Evolutionary conservation across 2,888 invertebrate genomes (phyloP).

Genomic region (Blastobasis lacticolella): DNA sequence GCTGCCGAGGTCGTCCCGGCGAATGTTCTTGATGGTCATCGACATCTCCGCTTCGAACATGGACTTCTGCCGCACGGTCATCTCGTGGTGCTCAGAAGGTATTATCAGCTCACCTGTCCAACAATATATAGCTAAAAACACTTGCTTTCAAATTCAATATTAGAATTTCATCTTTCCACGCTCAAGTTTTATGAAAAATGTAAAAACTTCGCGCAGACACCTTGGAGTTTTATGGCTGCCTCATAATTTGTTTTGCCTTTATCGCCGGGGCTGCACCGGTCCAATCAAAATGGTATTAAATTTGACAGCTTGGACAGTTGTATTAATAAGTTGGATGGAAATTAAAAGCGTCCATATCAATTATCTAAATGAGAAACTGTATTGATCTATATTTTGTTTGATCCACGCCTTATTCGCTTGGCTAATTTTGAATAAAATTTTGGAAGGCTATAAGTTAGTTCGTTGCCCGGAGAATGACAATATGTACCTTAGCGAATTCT

Average conservation of each 20-base stretch:
- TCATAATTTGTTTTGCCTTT: slow-evolving; percentile 64
- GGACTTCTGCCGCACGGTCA: slow-evolving; percentile 81
- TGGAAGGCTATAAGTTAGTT: neutral
- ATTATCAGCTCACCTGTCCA: slow-evolving; percentile 86
- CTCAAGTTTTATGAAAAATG: slow-evolving; percentile 71
- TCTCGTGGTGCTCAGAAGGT: slow-evolving; percentile 87
- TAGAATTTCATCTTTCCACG: slow-evolving; percentile 64
- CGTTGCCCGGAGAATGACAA: neutral
- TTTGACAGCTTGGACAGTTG: slow-evolving; percentile 18
- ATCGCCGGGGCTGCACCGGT: slow-evolving; percentile 27
- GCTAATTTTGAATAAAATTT: neutral
- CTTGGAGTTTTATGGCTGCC: slow-evolving; percentile 65
- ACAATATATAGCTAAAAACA: slow-evolving; percentile 59
- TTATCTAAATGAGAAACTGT: neutral
- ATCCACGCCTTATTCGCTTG: neutral
- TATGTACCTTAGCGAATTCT: too few species aligned
- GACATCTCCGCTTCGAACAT: slow-evolving; percentile 90
- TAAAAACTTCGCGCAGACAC: slow-evolving; percentile 68
- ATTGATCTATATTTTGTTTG: neutral
- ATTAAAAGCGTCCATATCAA: neutral
- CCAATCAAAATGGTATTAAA: slow-evolving; percentile 44
- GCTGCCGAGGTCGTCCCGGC: slow-evolving; percentile 85
- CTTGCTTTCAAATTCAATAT: slow-evolving; percentile 69
- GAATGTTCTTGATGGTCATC: slow-evolving; percentile 85
- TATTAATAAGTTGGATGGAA: neutral